phyloP scores from a whole-genome alignment of 2,888 invertebrate species.

The Timema podura region DNA sequence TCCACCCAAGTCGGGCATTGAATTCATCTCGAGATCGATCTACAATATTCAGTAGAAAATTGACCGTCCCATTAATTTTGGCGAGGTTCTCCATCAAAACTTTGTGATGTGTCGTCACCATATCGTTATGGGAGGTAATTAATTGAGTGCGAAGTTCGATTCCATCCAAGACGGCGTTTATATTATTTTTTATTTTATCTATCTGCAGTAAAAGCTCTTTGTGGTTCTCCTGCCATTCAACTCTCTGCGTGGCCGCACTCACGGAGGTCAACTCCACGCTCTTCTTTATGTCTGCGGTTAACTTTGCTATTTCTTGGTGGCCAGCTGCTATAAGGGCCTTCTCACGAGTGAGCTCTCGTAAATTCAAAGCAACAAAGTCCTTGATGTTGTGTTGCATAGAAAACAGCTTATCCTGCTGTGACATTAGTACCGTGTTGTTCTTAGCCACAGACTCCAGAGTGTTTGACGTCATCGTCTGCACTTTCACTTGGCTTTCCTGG shows the following conservation, averaged over 20 bases:
- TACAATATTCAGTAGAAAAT: slow-evolving; percentile 35
- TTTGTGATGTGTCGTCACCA: slow-evolving; percentile 49
- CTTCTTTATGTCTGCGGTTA: slow-evolving; percentile 52
- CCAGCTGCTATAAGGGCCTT: slow-evolving; percentile 57
- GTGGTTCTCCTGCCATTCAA: slow-evolving; percentile 51
- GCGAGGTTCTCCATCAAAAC: slow-evolving; percentile 49
- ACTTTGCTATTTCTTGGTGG: slow-evolving; percentile 51
- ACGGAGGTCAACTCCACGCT: slow-evolving; percentile 47
- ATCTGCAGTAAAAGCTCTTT: slow-evolving; percentile 53
- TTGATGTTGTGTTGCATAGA: slow-evolving; percentile 34
- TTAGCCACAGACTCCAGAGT: slow-evolving; percentile 45
- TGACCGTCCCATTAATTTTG: slow-evolving; percentile 52
- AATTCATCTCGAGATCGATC: slow-evolving; percentile 36
- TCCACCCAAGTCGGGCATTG: slow-evolving; percentile 43
- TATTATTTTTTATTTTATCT: slow-evolving; percentile 51
- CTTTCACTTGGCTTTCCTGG: slow-evolving; percentile 47
- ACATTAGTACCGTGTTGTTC: slow-evolving; percentile 48
- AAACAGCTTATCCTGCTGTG: slow-evolving; percentile 51
- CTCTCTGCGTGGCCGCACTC: slow-evolving; percentile 42
- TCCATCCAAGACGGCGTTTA: slow-evolving; percentile 52
- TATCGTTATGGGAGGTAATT: slow-evolving; percentile 48
- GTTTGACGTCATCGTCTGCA: slow-evolving; percentile 46
- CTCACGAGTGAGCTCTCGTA: slow-evolving; percentile 54
- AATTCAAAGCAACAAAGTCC: slow-evolving; percentile 49
- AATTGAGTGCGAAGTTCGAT: slow-evolving; percentile 43